Evolutionary conservation across 2,888 invertebrate genomes (phyloP).

Genomic region (Nasonovia ribisnigri): DNA sequence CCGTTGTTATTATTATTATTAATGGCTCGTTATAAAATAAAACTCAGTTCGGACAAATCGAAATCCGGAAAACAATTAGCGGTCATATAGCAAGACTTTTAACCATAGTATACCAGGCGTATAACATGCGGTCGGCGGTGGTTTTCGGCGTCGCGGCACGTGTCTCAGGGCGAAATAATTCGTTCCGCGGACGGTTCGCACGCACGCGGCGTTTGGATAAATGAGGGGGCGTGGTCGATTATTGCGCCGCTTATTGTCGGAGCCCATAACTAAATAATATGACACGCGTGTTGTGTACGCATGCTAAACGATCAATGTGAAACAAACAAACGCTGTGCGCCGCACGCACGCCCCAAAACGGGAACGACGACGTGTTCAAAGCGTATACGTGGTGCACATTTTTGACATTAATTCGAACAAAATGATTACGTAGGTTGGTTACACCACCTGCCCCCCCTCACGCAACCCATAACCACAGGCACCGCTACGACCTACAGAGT

Average conservation of each 20-base stretch:
- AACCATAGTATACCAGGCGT: not conserved
- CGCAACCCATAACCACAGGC: too few relatives aligned
- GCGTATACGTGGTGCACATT: too few relatives aligned
- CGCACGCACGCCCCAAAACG: not conserved
- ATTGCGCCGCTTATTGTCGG: not conserved
- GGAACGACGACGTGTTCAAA: not conserved
- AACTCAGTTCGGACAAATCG: conserved; percentile 4
- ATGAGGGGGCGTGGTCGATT: conserved; percentile 43
- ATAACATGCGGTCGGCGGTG: not conserved
- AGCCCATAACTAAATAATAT: conserved; percentile 32
- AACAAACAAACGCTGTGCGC: not conserved
- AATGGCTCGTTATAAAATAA: conserved; percentile 9
- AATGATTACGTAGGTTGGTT: too few relatives aligned
- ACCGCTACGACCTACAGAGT: too few relatives aligned
- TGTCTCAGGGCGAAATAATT: not conserved
- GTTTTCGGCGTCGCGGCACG: not conserved
- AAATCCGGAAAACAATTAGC: conserved; percentile 20
- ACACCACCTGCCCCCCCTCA: too few relatives aligned
- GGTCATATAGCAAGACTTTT: not conserved
- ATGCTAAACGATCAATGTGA: conserved; percentile 18
- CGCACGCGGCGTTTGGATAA: not conserved
- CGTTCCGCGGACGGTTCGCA: conserved; percentile 1
- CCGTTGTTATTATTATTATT: not conserved
- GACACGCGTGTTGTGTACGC: conserved; percentile 40
- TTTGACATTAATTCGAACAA: too few relatives aligned